These are phyloP conservation scores for Leptura quadrifasciata DNA, from an alignment of 2,888 invertebrate genomes.

Conservation along the genomic window DNA sequence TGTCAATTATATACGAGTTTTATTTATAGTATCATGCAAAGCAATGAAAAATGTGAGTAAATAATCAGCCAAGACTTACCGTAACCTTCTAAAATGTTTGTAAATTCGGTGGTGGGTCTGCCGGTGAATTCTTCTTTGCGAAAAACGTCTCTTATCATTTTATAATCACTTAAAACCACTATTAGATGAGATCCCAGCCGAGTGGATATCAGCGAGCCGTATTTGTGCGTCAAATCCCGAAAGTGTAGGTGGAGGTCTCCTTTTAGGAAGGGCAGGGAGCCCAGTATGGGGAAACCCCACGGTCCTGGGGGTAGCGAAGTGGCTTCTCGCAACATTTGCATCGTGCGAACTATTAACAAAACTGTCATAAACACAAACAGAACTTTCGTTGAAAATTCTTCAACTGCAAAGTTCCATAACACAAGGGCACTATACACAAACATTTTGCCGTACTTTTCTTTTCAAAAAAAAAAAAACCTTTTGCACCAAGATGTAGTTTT, in stretches of 20 bases:
- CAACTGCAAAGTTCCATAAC: slow-evolving; percentile 72
- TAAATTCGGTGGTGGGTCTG: slow-evolving; percentile 90
- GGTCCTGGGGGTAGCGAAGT: slow-evolving; percentile 88
- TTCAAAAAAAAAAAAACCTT: slow-evolving; percentile 36
- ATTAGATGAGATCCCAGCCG: slow-evolving; percentile 88
- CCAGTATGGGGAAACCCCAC: slow-evolving; percentile 89
- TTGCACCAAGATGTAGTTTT: slow-evolving; percentile 46
- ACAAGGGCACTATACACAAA: slow-evolving; percentile 76
- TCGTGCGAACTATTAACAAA: slow-evolving; percentile 70
- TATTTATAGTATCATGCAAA: slow-evolving; percentile 52
- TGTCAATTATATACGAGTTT: slow-evolving; percentile 67
- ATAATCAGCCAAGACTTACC: slow-evolving; percentile 80
- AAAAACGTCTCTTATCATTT: slow-evolving; percentile 90
- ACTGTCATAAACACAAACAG: slow-evolving; percentile 76
- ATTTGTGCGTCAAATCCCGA: slow-evolving; percentile 84
- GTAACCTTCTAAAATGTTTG: slow-evolving; percentile 90
- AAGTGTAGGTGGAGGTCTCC: slow-evolving; percentile 86
- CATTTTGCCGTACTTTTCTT: slow-evolving; percentile 63
- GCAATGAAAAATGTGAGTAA: slow-evolving; percentile 35
- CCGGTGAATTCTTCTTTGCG: slow-evolving; percentile 91
- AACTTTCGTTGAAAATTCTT: slow-evolving; percentile 71
- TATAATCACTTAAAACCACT: slow-evolving; percentile 91
- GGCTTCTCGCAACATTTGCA: slow-evolving; percentile 70
- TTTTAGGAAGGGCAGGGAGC: slow-evolving; percentile 88
- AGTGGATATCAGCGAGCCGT: slow-evolving; percentile 89